Percentiles rank a stretch among this genome's conserved stretches.
phyloP scores from a whole-genome alignment of 2,888 invertebrate genomes.

The Lottia scabra region DNA sequence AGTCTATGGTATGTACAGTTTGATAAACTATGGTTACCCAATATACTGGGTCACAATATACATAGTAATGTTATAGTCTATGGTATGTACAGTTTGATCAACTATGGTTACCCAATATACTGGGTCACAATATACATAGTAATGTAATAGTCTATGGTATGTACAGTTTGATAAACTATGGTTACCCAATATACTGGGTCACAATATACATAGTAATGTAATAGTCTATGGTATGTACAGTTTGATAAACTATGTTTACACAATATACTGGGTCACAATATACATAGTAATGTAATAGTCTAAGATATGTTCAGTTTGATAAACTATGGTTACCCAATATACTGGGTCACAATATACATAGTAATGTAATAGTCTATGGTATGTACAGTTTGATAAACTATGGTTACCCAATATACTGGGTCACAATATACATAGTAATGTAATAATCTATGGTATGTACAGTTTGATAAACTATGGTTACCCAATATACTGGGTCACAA shows the following conservation, averaged over 20 bases:
- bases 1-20: slow-evolving; percentile 9
- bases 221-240: slow-evolving; percentile 10
- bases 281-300: slow-evolving; percentile 3
- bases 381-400: background rate
- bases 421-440: background rate
- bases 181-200: background rate
- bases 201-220: background rate
- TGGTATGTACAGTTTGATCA: background rate
- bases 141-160: slow-evolving; percentile 12
- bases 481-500: background rate
- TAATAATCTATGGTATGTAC: slow-evolving; percentile 11
- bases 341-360: background rate
- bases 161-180: background rate
- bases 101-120: background rate
- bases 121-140: background rate
- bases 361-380: slow-evolving; percentile 12
- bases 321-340: background rate
- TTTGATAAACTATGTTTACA: background rate
- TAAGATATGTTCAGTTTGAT: slow-evolving; percentile 3
- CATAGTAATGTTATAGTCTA: slow-evolving; percentile 10
- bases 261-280: background rate
- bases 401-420: background rate
- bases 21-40: background rate
- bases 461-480: background rate
- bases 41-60: background rate